These are phyloP conservation scores for Tupaia chinensis DNA, from an alignment of 2,113 vertebrate species.

Conservation along the genomic window DNA sequence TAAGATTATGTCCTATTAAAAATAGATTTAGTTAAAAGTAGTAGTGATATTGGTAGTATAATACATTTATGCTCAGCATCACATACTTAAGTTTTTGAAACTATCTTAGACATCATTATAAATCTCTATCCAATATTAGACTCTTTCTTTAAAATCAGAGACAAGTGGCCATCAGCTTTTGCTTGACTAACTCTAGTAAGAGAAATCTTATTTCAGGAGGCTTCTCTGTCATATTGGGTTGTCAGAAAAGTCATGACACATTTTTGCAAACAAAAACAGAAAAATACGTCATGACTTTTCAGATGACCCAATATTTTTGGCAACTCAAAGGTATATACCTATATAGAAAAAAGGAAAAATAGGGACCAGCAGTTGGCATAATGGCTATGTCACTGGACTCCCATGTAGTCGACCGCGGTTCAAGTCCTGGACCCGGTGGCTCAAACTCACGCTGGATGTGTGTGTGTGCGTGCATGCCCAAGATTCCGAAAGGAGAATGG, in stretches of 20 bases:
- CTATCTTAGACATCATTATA: neutral
- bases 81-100: neutral
- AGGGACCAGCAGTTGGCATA: too few species aligned
- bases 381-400: too few species aligned
- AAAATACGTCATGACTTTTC: too few species aligned
- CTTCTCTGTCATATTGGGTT: neutral
- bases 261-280: too few species aligned
- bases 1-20: neutral
- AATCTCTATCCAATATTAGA: neutral
- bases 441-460: too few species aligned
- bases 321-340: neutral
- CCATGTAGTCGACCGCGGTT: too few species aligned
- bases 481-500: too few species aligned
- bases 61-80: neutral
- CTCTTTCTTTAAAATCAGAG: neutral
- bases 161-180: neutral
- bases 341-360: neutral
- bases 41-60: neutral
- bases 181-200: neutral
- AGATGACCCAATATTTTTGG: neutral
- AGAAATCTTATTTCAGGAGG: neutral
- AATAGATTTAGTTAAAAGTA: neutral
- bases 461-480: too few species aligned
- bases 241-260: too few species aligned
- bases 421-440: too few species aligned